Percentiles rank a stretch among this genome's conserved stretches.
These are phyloP conservation scores for Hiodon alosoides DNA, from an alignment of 2,113 vertebrate genomes.

Conservation along the genomic window DNA sequence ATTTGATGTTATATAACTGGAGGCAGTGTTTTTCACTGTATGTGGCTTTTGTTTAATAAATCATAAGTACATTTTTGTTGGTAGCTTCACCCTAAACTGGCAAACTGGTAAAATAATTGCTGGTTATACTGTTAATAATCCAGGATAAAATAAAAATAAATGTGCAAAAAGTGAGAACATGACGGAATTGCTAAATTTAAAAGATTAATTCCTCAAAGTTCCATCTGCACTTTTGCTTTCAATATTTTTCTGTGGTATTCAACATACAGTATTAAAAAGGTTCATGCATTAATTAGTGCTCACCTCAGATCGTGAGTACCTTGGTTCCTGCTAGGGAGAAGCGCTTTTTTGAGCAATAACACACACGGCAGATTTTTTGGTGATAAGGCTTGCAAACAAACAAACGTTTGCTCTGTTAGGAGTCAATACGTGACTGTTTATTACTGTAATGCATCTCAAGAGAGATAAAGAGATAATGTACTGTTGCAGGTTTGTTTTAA, in stretches of 20 bases:
- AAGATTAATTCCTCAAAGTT: background rate
- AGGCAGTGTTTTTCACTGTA: too few relatives aligned
- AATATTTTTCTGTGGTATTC: background rate
- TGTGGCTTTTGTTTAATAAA: too few relatives aligned
- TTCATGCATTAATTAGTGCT: conserved; percentile 22
- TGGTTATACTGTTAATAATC: too few relatives aligned
- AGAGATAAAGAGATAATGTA: conserved; percentile 10
- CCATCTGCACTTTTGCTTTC: background rate
- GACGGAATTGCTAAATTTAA: background rate
- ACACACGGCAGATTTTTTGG: conserved; percentile 13
- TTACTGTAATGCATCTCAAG: conserved; percentile 27
- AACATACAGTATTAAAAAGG: conserved; percentile 10
- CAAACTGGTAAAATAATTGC: too few relatives aligned
- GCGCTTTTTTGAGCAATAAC: conserved; percentile 4
- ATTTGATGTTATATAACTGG: background rate
- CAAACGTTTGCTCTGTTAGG: conserved; percentile 16
- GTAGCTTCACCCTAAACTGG: too few relatives aligned
- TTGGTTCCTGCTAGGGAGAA: background rate
- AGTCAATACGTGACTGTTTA: conserved; percentile 24
- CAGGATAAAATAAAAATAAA: too few relatives aligned
- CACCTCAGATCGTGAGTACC: conserved; percentile 3
- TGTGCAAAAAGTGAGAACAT: too few relatives aligned
- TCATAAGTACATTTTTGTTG: too few relatives aligned
- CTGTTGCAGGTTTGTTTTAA: conserved; percentile 23
- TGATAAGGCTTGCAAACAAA: conserved; percentile 15